Percentiles rank a stretch among this genome's conserved stretches.
These are phyloP conservation scores for Rhinophrynus dorsalis DNA, from an alignment of 2,797 vertebrate species.

Conservation along the genomic window DNA sequence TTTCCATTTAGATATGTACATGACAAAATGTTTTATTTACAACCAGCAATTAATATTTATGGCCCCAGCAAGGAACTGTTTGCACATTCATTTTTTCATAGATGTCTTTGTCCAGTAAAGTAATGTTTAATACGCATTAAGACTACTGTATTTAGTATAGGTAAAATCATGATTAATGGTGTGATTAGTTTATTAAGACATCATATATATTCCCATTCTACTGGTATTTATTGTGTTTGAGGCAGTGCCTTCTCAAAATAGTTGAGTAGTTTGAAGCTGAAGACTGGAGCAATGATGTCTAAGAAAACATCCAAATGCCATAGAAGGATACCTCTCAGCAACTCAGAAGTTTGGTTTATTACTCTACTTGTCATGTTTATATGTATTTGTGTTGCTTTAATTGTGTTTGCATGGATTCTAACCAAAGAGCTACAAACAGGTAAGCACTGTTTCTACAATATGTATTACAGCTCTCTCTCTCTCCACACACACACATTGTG, in stretches of 20 bases:
- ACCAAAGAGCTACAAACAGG: not conserved
- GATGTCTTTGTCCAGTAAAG: not conserved
- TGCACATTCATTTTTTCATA: not conserved
- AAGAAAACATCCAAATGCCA: not conserved
- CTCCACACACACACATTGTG: no score
- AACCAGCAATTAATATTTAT: conserved; percentile 43
- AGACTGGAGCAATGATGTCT: conserved; percentile 5
- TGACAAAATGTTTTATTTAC: conserved; percentile 23
- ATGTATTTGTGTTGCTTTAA: conserved; percentile 17
- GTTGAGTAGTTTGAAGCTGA: not conserved
- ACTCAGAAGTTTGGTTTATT: conserved; percentile 29
- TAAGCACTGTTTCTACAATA: not conserved
- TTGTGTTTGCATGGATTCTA: conserved; percentile 29
- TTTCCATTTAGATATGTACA: conserved; percentile 22
- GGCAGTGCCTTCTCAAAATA: not conserved
- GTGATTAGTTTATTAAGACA: not conserved
- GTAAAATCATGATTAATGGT: conserved; percentile 29
- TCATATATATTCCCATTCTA: not conserved
- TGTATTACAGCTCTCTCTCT: no score
- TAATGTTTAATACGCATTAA: not conserved
- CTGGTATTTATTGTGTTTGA: not conserved
- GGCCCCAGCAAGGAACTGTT: conserved; percentile 2
- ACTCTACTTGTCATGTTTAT: conserved; percentile 16
- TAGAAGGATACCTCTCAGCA: not conserved
- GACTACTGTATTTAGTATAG: conserved; percentile 5